Percentiles rank a stretch among this genome's conserved stretches.
Evolutionary conservation across 2,888 invertebrate species (phyloP).

Genomic region (Melieria picta): DNA sequence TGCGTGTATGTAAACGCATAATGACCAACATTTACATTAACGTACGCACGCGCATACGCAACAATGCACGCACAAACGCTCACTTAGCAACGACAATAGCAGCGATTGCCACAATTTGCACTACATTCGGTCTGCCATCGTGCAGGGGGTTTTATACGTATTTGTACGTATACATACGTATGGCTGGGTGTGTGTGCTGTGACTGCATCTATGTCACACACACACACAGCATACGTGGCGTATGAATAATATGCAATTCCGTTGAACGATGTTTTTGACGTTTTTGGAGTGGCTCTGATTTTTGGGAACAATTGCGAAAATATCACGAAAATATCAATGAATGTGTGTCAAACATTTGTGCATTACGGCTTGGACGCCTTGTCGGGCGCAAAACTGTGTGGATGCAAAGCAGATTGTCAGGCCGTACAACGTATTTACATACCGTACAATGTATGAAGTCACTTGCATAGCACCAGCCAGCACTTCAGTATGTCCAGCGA

Average conservation of each 20-base stretch:
- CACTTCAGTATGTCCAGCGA: too few relatives aligned
- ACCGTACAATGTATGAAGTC: too few relatives aligned
- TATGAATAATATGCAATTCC: conserved; percentile 28
- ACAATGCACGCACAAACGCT: too few relatives aligned
- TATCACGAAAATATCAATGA: not conserved
- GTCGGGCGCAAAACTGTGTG: not conserved
- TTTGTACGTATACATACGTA: not conserved
- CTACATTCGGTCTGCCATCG: not conserved
- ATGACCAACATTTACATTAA: not conserved
- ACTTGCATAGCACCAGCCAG: too few relatives aligned
- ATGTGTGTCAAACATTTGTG: conserved; percentile 6
- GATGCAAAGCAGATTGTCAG: too few relatives aligned
- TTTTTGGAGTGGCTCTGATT: conserved; percentile 6
- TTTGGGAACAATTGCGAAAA: not conserved
- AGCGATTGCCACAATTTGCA: not conserved
- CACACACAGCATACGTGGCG: conserved; percentile 5
- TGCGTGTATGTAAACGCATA: too few relatives aligned
- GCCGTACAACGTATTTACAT: too few relatives aligned
- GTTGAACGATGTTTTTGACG: conserved; percentile 12
- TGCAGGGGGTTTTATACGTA: not conserved
- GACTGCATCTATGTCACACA: not conserved
- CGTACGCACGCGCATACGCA: not conserved
- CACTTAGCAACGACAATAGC: too few relatives aligned
- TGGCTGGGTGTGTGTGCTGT: not conserved
- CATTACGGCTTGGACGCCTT: not conserved